Percentiles rank a stretch among this genome's conserved stretches.
phyloP scores from a whole-genome alignment of 2,113 vertebrate species.

The Myocastor coypus region DNA sequence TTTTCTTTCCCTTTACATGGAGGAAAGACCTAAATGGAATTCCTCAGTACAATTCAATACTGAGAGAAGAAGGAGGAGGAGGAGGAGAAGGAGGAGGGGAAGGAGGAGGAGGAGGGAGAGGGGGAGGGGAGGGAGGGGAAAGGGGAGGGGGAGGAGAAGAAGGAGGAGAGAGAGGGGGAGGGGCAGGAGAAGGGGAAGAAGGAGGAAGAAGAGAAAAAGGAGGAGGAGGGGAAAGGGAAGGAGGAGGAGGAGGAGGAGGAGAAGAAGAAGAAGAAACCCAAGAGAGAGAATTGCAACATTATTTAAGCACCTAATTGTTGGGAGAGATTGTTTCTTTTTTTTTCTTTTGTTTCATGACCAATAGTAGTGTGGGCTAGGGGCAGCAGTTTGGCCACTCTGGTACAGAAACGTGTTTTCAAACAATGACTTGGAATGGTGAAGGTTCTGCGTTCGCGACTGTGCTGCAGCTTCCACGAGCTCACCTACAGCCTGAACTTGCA shows the following conservation, averaged over 20 bases:
- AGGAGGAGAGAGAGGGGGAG: too few species aligned
- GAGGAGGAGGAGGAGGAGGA: too few species aligned
- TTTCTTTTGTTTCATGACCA: background rate
- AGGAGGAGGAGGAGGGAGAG: too few species aligned
- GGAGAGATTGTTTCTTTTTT: background rate
- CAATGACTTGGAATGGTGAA: constrained; percentile 56
- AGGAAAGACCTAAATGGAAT: constrained; percentile 63
- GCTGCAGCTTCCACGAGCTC: constrained; percentile 76
- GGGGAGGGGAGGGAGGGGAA: too few species aligned
- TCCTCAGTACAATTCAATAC: background rate
- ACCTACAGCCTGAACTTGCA: constrained; percentile 72
- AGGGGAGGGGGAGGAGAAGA: too few species aligned
- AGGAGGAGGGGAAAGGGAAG: too few species aligned
- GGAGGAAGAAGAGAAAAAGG: too few species aligned
- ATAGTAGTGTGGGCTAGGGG: background rate
- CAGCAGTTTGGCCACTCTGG: background rate
- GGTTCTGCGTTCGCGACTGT: constrained; percentile 74
- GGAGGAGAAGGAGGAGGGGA: too few species aligned
- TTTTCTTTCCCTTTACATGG: background rate
- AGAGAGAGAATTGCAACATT: background rate
- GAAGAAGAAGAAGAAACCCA: too few species aligned
- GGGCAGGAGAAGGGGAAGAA: too few species aligned
- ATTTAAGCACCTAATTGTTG: constrained; percentile 52
- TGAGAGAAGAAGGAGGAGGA: background rate
- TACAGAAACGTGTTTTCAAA: constrained; percentile 76